A percentile compares a stretch with the other conserved stretches of the same genome.
Conservation (phyloP, 1,140 invertebrate genomes). For the Muscidifurax raptorellus region DNA sequence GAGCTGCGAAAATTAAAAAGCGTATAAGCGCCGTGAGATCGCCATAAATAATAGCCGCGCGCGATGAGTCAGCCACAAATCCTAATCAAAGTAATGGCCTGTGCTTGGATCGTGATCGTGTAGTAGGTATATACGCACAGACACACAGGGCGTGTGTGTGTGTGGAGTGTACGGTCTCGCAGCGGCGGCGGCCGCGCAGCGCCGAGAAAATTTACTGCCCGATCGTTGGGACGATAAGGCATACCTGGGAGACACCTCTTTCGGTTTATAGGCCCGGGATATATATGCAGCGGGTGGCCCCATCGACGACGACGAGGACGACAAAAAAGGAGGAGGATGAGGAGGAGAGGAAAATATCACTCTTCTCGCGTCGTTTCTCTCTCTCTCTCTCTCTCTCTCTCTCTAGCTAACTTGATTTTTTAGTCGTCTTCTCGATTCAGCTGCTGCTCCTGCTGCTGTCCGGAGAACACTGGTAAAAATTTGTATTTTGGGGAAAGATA, state of each 20-base stretch:
- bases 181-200: constrained; percentile 18
- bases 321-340: not conserved
- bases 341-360: constrained; percentile 26
- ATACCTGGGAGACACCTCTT: constrained; percentile 53
- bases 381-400: constrained; percentile 6
- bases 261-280: constrained; percentile 51
- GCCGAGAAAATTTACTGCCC: constrained; percentile 48
- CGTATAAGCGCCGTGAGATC: constrained; percentile 41
- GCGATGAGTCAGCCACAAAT: constrained; percentile 48
- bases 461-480: constrained; percentile 40
- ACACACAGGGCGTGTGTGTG: not conserved
- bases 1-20: constrained; percentile 30
- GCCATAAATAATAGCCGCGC: constrained; percentile 47
- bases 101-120: constrained; percentile 27
- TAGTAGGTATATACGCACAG: not conserved
- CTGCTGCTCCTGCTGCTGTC: not conserved
- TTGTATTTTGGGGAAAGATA: constrained; percentile 51
- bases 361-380: constrained; percentile 15
- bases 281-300: constrained; percentile 53
- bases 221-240: constrained; percentile 47
- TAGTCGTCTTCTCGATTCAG: not conserved
- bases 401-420: not conserved
- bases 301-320: constrained; percentile 43
- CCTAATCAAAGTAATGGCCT: constrained; percentile 49
- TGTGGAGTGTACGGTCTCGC: constrained; percentile 2